Conservation (phyloP, 2,113 vertebrate genomes). For the Castor canadensis region DNA sequence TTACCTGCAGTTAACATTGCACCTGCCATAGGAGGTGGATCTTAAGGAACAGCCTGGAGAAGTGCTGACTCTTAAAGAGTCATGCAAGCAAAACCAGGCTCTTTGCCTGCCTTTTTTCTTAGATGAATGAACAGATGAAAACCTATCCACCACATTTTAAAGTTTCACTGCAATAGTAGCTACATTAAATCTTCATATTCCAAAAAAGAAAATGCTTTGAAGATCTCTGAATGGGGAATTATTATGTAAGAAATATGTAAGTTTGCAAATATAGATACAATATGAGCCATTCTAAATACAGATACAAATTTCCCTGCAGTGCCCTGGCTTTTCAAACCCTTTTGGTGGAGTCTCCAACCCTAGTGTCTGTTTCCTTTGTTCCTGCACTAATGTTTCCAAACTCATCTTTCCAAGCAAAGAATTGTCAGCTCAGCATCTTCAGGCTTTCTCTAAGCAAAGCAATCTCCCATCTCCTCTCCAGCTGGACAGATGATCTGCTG, state of each 20-base stretch:
- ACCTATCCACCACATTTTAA: constrained; percentile 69
- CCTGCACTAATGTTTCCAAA: not conserved
- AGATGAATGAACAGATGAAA: constrained; percentile 72
- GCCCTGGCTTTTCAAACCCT: not conserved
- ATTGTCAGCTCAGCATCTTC: not conserved
- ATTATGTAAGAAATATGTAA: not conserved
- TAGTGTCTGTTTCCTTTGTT: not conserved
- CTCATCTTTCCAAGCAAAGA: not conserved
- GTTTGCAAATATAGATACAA: not conserved
- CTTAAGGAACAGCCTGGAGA: constrained; percentile 46
- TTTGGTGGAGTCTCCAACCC: not conserved
- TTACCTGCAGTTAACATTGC: constrained; percentile 49
- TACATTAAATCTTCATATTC: constrained; percentile 59
- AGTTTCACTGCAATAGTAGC: constrained; percentile 26
- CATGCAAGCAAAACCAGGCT: constrained; percentile 64
- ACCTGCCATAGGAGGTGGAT: not conserved
- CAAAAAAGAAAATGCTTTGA: constrained; percentile 14
- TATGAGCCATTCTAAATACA: not conserved
- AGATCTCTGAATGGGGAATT: not conserved
- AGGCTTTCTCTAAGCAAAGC: not conserved
- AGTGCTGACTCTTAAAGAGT: constrained; percentile 51
- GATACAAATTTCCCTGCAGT: not conserved
- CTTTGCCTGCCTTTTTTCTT: constrained; percentile 59
- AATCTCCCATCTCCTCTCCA: not conserved
- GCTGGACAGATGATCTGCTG: not conserved